A percentile compares a stretch with the other conserved stretches of the same genome.
phyloP scores from a whole-genome alignment of 2,888 invertebrate species.

The Drosophila flavopinicola region DNA sequence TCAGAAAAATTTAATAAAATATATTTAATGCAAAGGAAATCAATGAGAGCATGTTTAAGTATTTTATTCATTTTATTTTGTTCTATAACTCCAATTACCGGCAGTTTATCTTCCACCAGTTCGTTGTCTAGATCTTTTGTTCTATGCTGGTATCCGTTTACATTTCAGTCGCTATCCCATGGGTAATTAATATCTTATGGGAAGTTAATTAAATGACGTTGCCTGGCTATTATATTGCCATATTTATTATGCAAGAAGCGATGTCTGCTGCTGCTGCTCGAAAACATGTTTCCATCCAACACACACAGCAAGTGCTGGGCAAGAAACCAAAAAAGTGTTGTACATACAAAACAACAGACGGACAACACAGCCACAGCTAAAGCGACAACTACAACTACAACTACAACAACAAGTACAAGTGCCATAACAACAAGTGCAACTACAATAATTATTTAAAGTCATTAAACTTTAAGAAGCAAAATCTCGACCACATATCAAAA shows the following conservation, averaged over 20 bases:
- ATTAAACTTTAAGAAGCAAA: constrained; percentile 73
- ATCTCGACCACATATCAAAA: constrained; percentile 60
- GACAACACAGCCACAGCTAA: too few relatives aligned
- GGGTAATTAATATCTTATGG: constrained; percentile 75
- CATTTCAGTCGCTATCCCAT: constrained; percentile 28
- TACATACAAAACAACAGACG: constrained; percentile 25
- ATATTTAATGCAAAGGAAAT: background rate
- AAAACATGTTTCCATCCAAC: constrained; percentile 56
- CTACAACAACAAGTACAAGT: constrained; percentile 5
- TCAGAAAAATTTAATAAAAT: background rate
- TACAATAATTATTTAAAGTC: constrained; percentile 67
- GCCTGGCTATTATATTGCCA: constrained; percentile 41
- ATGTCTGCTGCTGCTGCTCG: constrained; percentile 17
- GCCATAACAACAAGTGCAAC: constrained; percentile 16
- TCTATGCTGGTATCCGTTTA: constrained; percentile 13
- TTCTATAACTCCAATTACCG: background rate
- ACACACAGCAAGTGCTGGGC: constrained; percentile 36
- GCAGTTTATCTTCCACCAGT: constrained; percentile 5
- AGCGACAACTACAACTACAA: constrained; percentile 12
- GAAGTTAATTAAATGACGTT: constrained; percentile 66
- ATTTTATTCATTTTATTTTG: constrained; percentile 1
- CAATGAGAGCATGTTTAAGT: background rate
- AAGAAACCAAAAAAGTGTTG: constrained; percentile 73
- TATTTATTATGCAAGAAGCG: constrained; percentile 37
- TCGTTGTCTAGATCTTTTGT: constrained; percentile 43